Percentiles rank a stretch among this genome's conserved stretches.
phyloP scores from a whole-genome alignment of 23 tunicate genomes.

The Trididemnum nubilum region DNA sequence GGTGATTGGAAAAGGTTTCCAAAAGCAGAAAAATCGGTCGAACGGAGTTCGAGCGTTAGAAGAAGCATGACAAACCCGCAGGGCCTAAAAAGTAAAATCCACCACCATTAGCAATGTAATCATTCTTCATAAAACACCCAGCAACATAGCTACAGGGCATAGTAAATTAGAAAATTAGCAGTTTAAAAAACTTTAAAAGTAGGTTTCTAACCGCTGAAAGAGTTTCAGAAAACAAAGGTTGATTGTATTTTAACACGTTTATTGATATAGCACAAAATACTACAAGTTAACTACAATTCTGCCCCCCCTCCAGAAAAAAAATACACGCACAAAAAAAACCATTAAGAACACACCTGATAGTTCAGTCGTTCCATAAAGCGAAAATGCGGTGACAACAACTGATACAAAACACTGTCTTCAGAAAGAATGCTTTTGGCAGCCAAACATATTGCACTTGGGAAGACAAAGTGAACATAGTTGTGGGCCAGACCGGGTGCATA shows the following conservation, averaged over 20 bases:
- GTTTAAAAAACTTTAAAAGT: too few species aligned
- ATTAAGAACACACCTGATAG: constrained; percentile 41
- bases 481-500: constrained; percentile 79
- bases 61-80: constrained; percentile 60
- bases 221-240: too few species aligned
- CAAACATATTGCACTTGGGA: constrained; percentile 62
- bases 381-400: constrained; percentile 68
- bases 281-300: too few species aligned
- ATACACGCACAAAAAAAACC: too few species aligned
- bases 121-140: too few species aligned
- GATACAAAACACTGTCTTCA: constrained; percentile 43
- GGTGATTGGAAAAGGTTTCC: constrained; percentile 89
- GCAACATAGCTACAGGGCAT: too few species aligned
- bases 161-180: too few species aligned
- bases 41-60: constrained; percentile 43
- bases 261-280: too few species aligned
- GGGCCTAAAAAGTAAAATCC: constrained; percentile 42
- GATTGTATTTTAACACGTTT: too few species aligned
- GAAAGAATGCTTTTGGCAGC: constrained; percentile 15
- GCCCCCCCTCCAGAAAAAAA: too few species aligned
- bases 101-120: too few species aligned
- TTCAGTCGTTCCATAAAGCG: constrained; percentile 75
- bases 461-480: constrained; percentile 75
- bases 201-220: too few species aligned
- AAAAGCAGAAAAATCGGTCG: constrained; percentile 70